Base-by-base conservation (phyloP, 2,113 vertebrate genomes). In the Anser cygnoides region DNA sequence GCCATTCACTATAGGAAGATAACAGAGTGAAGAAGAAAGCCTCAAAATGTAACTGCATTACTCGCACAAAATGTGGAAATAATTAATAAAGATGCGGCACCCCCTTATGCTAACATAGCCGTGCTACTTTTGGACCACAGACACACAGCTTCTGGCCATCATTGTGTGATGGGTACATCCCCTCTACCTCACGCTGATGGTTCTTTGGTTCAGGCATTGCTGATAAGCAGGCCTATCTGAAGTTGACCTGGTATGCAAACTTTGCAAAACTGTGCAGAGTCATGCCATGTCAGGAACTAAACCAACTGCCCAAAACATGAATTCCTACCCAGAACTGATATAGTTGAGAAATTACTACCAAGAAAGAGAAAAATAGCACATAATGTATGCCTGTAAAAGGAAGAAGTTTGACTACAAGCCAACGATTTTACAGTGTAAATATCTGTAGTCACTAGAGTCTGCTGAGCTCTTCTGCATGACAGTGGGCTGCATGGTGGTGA, bases 1-100 rank as follows among this genome's bases (percentile, higher is more conserved):
- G 9, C 9, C 1, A 0, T 46, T 71, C 58, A 19, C 21, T 43
- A 12, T 8, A 9, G 6, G 9, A 70, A 58, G 39, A 49, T 1
- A 33, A 70, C 6, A 35, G 26, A 73, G 35, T 7, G 37, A 86
- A 58, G 37, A 9, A 23, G 65, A 77, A 67, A 86, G 9, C 46
- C 76, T 77, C 70, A 31, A 37, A 41, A 35, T 25, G 33, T 26
- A 89, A 54, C 22, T 20, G 5, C 54, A 21, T 35, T 70, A 65
- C 19, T 83, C 23, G 28, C 14, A 10, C 4, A 70, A 74, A 90
- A 92, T 16, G 28, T 52, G n/a, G 55, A 67, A 80, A 33, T 1
- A 16, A 46, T 25, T 49, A 31, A 37, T 37, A 73, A 76, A 65
- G 33, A 61, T 15, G 15, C 5, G 39, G 11, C 39, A 61, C 54